A percentile compares a stretch with the other conserved stretches of the same genome.
phyloP scores from a whole-genome alignment of 2,888 invertebrate genomes.

The Pammene fasciana region DNA sequence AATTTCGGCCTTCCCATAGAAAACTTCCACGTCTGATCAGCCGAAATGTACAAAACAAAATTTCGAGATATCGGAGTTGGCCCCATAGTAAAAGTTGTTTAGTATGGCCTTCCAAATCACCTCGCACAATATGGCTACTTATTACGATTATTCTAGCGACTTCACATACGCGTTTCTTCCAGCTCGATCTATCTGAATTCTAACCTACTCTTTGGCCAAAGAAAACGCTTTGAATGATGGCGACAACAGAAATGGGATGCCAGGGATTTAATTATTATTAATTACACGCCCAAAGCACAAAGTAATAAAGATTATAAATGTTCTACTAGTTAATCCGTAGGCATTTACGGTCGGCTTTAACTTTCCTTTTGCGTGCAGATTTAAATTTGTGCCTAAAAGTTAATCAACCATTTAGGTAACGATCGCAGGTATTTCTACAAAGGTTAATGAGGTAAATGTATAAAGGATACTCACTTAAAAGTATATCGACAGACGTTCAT shows the following conservation, averaged over 20 bases:
- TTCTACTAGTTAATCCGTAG: slow-evolving; percentile 35
- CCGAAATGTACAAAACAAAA: no score
- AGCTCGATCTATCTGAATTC: neutral
- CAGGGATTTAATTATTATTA: slow-evolving; percentile 52
- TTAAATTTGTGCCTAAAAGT: neutral
- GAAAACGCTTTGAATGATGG: slow-evolving; percentile 43
- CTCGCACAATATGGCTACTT: no score
- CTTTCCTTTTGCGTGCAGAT: slow-evolving; percentile 18
- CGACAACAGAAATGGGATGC: slow-evolving; percentile 51
- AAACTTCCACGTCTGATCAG: no score
- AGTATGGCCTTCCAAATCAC: no score
- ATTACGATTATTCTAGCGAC: no score
- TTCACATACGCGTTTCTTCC: no score
- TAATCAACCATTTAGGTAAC: neutral
- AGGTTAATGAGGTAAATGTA: neutral
- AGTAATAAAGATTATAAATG: slow-evolving; percentile 39
- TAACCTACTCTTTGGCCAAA: neutral
- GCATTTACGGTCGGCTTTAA: slow-evolving; percentile 14
- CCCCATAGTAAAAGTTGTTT: no score
- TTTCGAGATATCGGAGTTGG: no score
- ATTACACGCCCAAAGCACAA: slow-evolving; percentile 42
- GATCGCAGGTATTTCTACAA: slow-evolving; percentile 2
- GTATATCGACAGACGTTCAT: no score
- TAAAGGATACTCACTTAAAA: no score
- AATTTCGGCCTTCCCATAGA: no score